A percentile compares a stretch with the other conserved stretches of the same genome.
Conservation (phyloP, 1,140 invertebrate species). For the Aphelinus certus region DNA sequence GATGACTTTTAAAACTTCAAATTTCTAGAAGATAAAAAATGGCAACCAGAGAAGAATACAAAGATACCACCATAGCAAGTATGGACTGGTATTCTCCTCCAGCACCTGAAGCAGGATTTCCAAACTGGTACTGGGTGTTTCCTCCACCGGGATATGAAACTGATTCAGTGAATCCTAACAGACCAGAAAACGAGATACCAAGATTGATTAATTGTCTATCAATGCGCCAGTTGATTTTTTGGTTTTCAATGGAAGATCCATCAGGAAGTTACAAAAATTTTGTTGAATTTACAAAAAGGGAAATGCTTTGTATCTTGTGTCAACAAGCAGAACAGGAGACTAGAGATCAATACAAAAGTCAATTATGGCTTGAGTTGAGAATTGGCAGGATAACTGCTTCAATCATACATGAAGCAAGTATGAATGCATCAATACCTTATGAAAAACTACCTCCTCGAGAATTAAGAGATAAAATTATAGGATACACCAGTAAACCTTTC, state of each 20-base stretch:
- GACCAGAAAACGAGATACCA: background rate
- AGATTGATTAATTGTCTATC: background rate
- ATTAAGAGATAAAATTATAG: too few relatives aligned
- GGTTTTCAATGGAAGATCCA: too few relatives aligned
- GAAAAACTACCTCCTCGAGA: too few relatives aligned
- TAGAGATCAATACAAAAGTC: slow-evolving; percentile 39
- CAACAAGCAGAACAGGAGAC: slow-evolving; percentile 43
- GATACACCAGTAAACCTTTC: slow-evolving; percentile 49
- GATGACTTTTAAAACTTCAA: too few relatives aligned
- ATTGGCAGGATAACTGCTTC: slow-evolving; percentile 60
- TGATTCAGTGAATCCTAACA: background rate
- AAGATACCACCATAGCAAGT: too few relatives aligned
- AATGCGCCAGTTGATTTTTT: background rate
- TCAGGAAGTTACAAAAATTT: background rate
- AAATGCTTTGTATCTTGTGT: slow-evolving; percentile 26
- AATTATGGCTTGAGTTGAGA: slow-evolving; percentile 54
- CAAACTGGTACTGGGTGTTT: too few relatives aligned
- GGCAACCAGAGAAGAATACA: too few relatives aligned
- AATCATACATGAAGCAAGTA: slow-evolving; percentile 53
- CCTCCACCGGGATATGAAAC: background rate
- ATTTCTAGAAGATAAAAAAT: too few relatives aligned
- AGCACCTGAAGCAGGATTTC: too few relatives aligned
- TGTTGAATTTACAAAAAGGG: background rate
- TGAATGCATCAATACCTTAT: slow-evolving; percentile 42
- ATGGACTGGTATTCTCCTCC: too few relatives aligned